Conservation (phyloP, 2,888 invertebrate species). For the Rhogogaster chlorosoma region DNA sequence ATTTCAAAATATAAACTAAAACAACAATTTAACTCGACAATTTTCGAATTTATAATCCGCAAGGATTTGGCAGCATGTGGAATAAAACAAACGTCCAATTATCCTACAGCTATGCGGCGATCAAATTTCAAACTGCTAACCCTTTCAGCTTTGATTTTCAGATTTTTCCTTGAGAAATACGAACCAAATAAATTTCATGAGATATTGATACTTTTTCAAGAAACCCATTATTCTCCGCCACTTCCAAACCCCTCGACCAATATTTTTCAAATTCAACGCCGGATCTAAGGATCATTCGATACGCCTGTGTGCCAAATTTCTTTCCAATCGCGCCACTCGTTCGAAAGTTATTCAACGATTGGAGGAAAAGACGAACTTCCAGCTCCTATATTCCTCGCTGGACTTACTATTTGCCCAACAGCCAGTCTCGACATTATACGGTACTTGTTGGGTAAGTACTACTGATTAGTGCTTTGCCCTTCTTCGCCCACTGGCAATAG, state of each 20-base stretch:
- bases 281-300: neutral
- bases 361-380: neutral
- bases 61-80: too few species aligned
- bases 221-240: neutral
- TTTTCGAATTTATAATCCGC: neutral
- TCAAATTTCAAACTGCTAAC: neutral
- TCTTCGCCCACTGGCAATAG: neutral
- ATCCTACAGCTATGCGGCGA: neutral
- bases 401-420: neutral
- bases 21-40: neutral
- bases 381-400: constrained; percentile 7
- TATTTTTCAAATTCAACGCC: neutral
- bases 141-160: neutral
- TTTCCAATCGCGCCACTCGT: neutral
- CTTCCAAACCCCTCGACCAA: neutral
- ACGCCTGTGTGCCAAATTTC: neutral
- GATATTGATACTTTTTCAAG: neutral
- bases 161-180: neutral
- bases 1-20: neutral
- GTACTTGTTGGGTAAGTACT: constrained; percentile 22
- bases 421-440: neutral
- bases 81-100: too few species aligned
- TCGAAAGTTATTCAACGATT: neutral
- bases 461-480: neutral
- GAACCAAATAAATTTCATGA: neutral